phyloP scores from a whole-genome alignment of 2,888 invertebrate species.

The Metallyticus violacea region DNA sequence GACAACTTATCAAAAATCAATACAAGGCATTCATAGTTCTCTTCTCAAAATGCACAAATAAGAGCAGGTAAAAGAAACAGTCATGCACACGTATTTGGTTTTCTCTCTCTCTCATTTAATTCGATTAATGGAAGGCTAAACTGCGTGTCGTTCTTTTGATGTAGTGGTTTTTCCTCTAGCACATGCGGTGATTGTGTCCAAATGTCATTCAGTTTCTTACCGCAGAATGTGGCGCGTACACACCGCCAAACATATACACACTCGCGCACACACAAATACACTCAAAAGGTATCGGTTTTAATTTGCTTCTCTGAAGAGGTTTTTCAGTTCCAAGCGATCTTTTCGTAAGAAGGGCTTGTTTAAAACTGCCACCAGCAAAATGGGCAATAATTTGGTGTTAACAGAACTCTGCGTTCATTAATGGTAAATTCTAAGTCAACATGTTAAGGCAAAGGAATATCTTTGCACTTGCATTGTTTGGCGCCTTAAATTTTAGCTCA shows the following conservation, averaged over 20 bases:
- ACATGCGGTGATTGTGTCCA: constrained; percentile 16
- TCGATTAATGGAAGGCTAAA: constrained; percentile 14
- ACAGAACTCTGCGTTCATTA: neutral
- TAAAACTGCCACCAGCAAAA: neutral
- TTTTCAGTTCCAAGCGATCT: neutral
- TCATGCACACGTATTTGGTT: neutral
- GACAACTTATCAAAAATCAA: neutral
- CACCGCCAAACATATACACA: neutral
- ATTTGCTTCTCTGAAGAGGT: no score
- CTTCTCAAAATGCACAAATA: neutral
- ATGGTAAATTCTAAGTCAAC: no score
- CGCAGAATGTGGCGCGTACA: no score
- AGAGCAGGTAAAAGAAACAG: neutral
- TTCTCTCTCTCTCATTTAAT: neutral
- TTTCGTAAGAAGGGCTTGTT: neutral
- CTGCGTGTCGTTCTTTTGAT: neutral
- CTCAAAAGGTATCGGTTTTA: neutral
- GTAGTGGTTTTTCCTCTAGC: constrained; percentile 1
- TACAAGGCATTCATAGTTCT: neutral
- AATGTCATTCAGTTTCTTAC: no score
- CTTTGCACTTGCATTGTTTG: neutral
- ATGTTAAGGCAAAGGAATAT: no score
- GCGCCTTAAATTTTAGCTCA: no score
- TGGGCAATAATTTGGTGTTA: neutral
- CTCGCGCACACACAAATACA: neutral